These are phyloP conservation scores for Pangasius macronema DNA, from an alignment of 2,797 vertebrate genomes.

Conservation along the genomic window DNA sequence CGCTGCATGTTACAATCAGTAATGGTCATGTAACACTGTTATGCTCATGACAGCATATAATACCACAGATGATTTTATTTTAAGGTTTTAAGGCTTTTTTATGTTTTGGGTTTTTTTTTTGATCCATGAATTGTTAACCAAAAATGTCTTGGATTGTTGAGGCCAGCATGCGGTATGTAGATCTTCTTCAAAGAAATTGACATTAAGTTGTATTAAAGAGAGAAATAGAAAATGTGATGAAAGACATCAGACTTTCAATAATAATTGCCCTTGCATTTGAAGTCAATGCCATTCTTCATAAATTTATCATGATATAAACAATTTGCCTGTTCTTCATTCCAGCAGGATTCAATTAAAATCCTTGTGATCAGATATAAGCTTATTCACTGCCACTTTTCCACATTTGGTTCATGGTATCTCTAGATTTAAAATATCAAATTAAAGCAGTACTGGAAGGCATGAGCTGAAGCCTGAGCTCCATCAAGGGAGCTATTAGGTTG, in stretches of 20 bases:
- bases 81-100: no score
- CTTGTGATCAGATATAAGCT: conserved; percentile 23
- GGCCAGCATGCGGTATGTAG: not conserved
- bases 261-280: conserved; percentile 42
- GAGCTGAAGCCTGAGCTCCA: not conserved
- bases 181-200: conserved; percentile 24
- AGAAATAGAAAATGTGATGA: conserved; percentile 9
- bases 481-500: conserved; percentile 3
- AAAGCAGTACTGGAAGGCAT: not conserved
- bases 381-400: conserved; percentile 10
- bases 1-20: not conserved
- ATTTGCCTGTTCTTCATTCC: conserved; percentile 32
- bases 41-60: not conserved
- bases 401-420: not conserved
- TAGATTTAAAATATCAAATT: not conserved
- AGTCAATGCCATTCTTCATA: conserved; percentile 20
- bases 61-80: no score
- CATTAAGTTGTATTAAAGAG: conserved; percentile 2
- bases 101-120: not conserved
- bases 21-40: not conserved
- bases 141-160: not conserved
- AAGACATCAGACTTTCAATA: conserved; percentile 33
- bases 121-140: not conserved
- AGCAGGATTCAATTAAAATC: conserved; percentile 45
- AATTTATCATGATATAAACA: conserved; percentile 19